These are phyloP conservation scores for Aquatica leii DNA, from an alignment of 2,888 invertebrate genomes.

Conservation along the genomic window DNA sequence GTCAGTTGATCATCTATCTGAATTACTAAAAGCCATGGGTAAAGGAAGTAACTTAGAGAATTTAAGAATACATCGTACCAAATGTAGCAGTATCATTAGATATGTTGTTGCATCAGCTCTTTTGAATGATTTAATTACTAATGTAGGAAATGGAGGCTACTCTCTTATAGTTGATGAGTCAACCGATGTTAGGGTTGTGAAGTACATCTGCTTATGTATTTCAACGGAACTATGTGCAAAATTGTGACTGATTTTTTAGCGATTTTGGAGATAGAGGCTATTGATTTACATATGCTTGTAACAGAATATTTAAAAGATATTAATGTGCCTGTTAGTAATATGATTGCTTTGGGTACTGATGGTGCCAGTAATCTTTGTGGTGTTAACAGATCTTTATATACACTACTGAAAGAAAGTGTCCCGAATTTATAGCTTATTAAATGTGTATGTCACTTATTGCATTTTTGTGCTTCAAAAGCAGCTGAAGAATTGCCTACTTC, in stretches of 20 bases:
- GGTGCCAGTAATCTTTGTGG: not conserved
- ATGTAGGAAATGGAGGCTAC: not conserved
- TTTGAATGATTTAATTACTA: not conserved
- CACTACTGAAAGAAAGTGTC: not conserved
- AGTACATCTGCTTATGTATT: not conserved
- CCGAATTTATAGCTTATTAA: not conserved
- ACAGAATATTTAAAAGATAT: not conserved
- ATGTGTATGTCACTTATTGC: not conserved
- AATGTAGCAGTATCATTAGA: too few relatives aligned
- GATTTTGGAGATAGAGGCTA: not conserved
- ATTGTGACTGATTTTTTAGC: not conserved
- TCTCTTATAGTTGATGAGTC: not conserved
- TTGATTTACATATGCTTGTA: not conserved
- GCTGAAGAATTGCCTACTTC: not conserved
- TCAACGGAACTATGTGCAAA: not conserved
- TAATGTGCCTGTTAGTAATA: not conserved
- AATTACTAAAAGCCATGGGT: too few relatives aligned
- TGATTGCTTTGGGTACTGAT: too few relatives aligned
- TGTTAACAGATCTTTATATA: not conserved
- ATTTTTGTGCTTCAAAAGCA: not conserved
- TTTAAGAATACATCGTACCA: not conserved
- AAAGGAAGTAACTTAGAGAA: not conserved
- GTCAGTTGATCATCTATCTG: not conserved
- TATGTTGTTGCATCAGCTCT: not conserved
- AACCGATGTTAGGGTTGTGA: not conserved